phyloP scores from a whole-genome alignment of 2,888 invertebrate species.

The Agrochola macilenta region DNA sequence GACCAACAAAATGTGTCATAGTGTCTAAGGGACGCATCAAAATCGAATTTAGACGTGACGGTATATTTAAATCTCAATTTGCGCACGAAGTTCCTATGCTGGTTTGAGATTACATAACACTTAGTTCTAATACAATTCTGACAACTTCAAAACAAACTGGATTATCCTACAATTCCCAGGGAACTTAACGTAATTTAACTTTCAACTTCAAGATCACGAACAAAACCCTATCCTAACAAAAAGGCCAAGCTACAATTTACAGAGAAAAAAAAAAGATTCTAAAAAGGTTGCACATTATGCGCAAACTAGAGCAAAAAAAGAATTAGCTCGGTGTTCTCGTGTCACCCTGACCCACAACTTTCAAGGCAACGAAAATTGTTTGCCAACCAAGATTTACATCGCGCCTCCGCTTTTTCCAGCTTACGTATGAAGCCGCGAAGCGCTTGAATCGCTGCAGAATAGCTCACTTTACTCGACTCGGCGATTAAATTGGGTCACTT shows the following conservation, averaged over 20 bases:
- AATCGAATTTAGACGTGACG: background rate
- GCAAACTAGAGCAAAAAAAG: constrained; percentile 65
- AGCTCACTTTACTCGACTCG: constrained; percentile 58
- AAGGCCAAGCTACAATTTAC: constrained; percentile 18
- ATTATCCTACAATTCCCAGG: background rate
- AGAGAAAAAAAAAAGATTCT: constrained; percentile 46
- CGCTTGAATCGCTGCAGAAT: constrained; percentile 53
- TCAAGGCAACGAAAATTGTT: constrained; percentile 78
- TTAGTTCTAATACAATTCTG: background rate
- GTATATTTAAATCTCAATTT: background rate
- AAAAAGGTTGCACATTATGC: constrained; percentile 66
- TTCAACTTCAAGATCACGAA: constrained; percentile 16
- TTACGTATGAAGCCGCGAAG: constrained; percentile 49
- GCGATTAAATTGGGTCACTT: constrained; percentile 64
- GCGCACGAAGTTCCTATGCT: background rate
- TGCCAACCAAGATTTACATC: constrained; percentile 69
- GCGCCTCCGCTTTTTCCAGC: constrained; percentile 57
- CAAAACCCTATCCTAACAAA: constrained; percentile 20
- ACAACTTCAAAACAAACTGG: background rate
- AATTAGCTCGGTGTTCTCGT: constrained; percentile 65
- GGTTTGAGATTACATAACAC: background rate
- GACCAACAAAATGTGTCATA: background rate
- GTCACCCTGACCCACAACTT: constrained; percentile 77
- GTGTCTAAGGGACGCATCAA: background rate
- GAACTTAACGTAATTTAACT: background rate